Conservation (phyloP, 1,140 invertebrate species). For the Rhynchophorus ferrugineus region DNA sequence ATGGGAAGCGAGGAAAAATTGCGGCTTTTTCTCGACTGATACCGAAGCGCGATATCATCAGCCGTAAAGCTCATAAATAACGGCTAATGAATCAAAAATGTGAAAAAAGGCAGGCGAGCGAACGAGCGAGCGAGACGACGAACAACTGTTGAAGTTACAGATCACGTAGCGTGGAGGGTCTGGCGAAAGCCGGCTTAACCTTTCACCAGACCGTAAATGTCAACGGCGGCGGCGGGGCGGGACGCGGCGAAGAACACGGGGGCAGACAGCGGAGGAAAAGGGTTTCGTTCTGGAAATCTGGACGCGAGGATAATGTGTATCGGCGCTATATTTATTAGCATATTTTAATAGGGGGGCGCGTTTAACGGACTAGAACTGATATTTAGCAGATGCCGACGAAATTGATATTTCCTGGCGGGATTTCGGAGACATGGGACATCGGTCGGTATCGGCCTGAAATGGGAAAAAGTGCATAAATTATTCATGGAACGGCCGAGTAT, state of each 20-base stretch:
- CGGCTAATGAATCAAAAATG: conserved; percentile 29
- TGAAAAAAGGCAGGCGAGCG: conserved; percentile 11
- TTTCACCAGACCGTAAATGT: conserved; percentile 31
- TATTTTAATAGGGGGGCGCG: conserved; percentile 16
- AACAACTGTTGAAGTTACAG: conserved; percentile 32
- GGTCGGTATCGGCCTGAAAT: too few species aligned
- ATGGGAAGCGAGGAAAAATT: too few species aligned
- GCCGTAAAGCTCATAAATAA: conserved; percentile 22
- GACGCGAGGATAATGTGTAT: conserved; percentile 9
- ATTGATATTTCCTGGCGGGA: too few species aligned
- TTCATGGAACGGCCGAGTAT: too few species aligned
- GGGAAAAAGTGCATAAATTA: too few species aligned
- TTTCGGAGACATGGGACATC: too few species aligned
- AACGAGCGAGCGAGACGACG: conserved; percentile 5
- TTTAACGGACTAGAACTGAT: conserved; percentile 3
- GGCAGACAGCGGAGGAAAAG: conserved; percentile 25
- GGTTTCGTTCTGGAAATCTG: conserved; percentile 15
- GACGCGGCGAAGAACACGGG: conserved; percentile 25
- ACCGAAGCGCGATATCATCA: not conserved
- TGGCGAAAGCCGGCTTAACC: conserved; percentile 27
- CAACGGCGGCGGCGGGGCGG: conserved; percentile 25
- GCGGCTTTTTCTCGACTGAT: too few species aligned
- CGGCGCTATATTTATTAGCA: conserved; percentile 28
- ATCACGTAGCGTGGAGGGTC: conserved; percentile 33
- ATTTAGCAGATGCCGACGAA: too few species aligned